phyloP scores from a whole-genome alignment of 2,113 vertebrate genomes.

The Carassius auratus region DNA sequence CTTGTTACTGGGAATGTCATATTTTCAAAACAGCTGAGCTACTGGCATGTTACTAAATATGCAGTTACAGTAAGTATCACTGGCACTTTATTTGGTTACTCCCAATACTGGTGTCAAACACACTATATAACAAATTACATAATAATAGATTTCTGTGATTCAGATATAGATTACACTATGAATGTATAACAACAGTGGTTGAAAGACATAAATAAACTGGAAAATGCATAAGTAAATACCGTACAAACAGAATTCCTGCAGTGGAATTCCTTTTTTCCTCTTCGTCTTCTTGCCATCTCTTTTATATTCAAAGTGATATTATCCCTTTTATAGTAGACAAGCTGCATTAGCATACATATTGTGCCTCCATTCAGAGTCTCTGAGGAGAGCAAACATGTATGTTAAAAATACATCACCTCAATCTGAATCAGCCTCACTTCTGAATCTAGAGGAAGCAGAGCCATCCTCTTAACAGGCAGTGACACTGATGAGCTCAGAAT shows the following conservation, averaged over 20 bases:
- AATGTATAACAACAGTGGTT: not conserved
- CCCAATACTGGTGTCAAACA: slow-evolving; percentile 2
- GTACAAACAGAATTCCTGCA: slow-evolving; percentile 28
- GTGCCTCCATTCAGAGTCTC: slow-evolving; percentile 39
- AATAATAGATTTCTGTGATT: not conserved
- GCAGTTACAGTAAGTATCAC: not conserved
- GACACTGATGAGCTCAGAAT: not conserved
- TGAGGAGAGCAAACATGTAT: slow-evolving; percentile 40
- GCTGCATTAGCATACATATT: slow-evolving; percentile 61
- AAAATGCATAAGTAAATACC: slow-evolving; percentile 20
- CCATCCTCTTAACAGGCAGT: not conserved
- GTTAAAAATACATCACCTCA: slow-evolving; percentile 29
- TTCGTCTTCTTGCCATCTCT: not conserved
- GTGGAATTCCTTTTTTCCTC: not conserved
- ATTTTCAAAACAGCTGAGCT: not conserved
- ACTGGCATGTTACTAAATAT: slow-evolving; percentile 2
- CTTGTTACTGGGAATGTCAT: not conserved
- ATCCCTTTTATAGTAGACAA: slow-evolving; percentile 53
- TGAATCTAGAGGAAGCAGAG: not conserved
- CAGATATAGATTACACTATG: not conserved
- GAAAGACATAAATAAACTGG: not conserved
- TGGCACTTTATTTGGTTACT: not conserved
- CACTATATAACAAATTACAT: not conserved
- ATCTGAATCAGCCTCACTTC: not conserved
- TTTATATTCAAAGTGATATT: slow-evolving; percentile 49